phyloP scores from a whole-genome alignment of 2,797 vertebrate genomes.

The Hylomyscus alleni region DNA sequence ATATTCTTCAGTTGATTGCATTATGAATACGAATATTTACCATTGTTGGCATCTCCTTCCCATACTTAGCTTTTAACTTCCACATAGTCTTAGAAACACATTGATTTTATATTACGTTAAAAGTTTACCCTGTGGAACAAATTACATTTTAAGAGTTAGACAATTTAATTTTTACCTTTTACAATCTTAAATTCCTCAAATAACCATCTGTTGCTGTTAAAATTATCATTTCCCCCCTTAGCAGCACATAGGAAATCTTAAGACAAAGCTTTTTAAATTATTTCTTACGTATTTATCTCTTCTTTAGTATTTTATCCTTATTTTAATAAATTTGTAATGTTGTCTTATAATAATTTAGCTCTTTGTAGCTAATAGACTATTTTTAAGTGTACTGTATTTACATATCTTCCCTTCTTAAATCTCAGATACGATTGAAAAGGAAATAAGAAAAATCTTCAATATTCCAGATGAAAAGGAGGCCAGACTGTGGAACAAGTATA shows the following conservation, averaged over 20 bases:
- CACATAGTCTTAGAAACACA: slow-evolving; percentile 34
- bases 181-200: slow-evolving; percentile 31
- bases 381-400: slow-evolving; percentile 43
- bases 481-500: slow-evolving; percentile 99
- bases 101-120: slow-evolving; percentile 55
- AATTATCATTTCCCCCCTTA: slow-evolving; percentile 8
- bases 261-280: not conserved
- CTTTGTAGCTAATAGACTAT: slow-evolving; percentile 32
- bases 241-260: not conserved
- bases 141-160: slow-evolving; percentile 17
- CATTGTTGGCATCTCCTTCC: slow-evolving; percentile 19
- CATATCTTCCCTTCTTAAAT: slow-evolving; percentile 82
- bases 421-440: slow-evolving; percentile 97
- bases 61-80: slow-evolving; percentile 38
- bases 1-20: not conserved
- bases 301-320: slow-evolving; percentile 34
- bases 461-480: slow-evolving; percentile 99
- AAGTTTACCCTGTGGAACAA: not conserved
- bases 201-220: slow-evolving; percentile 51
- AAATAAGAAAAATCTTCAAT: slow-evolving; percentile 98
- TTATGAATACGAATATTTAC: slow-evolving; percentile 21
- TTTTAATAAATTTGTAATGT: slow-evolving; percentile 64
- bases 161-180: slow-evolving; percentile 44
- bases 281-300: not conserved
- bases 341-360: slow-evolving; percentile 59